Evolutionary conservation across 1,140 invertebrate genomes (phyloP), one percentile per base, ranked within the genome.

Genomic region (Melanaphis sacchari): DNA sequence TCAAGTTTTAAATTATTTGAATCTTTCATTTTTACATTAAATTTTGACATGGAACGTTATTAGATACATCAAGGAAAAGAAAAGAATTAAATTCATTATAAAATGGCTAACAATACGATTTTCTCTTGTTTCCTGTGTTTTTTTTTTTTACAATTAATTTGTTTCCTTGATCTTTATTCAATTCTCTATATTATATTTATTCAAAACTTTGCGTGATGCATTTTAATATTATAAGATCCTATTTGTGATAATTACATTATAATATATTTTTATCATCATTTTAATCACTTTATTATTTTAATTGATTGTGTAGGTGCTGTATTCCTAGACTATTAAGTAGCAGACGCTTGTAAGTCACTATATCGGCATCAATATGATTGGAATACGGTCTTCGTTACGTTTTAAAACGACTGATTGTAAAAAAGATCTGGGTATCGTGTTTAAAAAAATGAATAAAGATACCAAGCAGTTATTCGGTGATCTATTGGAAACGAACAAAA

Each of bases 381-480:
- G 91, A 40, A 41, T 93, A n/a, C 22, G 46, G 52, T 8, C 36
- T 31, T 41, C 21, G 36, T 84, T 54, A 21, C 91, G 91, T 82
- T 84, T 82, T 52, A 84, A 84, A 84, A 18, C 91, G 22, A 93
- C 91, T 2, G 5, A 54, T 52, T 93, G 81, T 21, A 93, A 93
- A 43, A 93, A 46, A 9, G n/a, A 38, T 66, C 40, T 91, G 26
- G 90, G 66, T 15, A 38, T 26, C 36, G 15, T 90, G 36, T 54
- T 93, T 52, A 46, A 93, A 54, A 90, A 90, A 24, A 93, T 93
- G 84, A 94, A 94, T 31, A 84, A 24, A 41, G 94, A 94, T 54
- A 94, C 84, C n/a, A 93, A 94, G 54, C 81, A 76, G 6, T n/a
- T 94, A 81, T 94, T 91, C 49, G 94, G 94, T 15, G 89, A 90